Evolutionary conservation across 1,140 invertebrate genomes (phyloP).

Genomic region (Heliothis virescens): DNA sequence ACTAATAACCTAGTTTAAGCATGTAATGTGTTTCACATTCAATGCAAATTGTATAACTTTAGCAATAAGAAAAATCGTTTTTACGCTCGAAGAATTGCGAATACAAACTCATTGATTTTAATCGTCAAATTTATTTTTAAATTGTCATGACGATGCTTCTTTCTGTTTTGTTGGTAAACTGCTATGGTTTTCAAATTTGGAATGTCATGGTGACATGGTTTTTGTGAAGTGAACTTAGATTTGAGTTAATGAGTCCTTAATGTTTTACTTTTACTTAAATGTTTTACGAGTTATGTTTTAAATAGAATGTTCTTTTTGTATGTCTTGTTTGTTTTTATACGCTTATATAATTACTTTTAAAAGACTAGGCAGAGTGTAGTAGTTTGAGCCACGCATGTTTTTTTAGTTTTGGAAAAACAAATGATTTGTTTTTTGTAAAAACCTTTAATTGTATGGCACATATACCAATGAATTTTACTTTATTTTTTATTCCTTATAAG

Average conservation of each 20-base stretch:
- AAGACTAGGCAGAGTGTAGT: too few species aligned
- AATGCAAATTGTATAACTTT: neutral
- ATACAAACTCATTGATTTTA: slow-evolving; percentile 36
- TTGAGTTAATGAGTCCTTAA: neutral
- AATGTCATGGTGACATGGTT: slow-evolving; percentile 13
- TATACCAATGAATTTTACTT: too few species aligned
- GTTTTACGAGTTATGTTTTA: too few species aligned
- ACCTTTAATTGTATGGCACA: too few species aligned
- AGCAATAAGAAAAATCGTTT: neutral
- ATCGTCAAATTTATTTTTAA: slow-evolving; percentile 20
- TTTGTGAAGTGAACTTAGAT: neutral
- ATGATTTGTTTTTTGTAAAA: too few species aligned
- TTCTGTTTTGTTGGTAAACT: slow-evolving; percentile 33
- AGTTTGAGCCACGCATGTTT: too few species aligned
- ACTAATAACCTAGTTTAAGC: too few species aligned
- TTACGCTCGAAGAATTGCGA: neutral
- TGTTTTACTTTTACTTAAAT: slow-evolving; percentile 3
- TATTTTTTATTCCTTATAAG: too few species aligned
- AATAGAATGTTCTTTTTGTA: neutral
- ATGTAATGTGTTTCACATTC: neutral
- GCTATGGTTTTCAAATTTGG: neutral
- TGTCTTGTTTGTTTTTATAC: neutral
- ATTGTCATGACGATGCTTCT: slow-evolving; percentile 12
- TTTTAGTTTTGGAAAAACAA: too few species aligned
- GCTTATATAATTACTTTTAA: too few species aligned